Evolutionary conservation across 2,888 invertebrate genomes (phyloP).

Genomic region (Pachydiplax longipennis): DNA sequence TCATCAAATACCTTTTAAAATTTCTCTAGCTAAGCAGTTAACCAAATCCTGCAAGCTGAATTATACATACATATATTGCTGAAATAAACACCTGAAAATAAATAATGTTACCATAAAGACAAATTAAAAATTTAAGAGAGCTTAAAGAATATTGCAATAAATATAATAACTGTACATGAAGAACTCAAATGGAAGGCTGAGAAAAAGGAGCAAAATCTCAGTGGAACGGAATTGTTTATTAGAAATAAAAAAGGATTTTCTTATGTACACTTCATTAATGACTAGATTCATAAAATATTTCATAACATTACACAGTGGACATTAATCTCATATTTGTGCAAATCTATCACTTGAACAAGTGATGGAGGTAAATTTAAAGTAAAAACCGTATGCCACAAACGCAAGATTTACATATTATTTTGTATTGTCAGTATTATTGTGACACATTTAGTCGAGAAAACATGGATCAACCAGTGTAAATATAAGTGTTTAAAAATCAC

Average conservation of each 20-base stretch:
- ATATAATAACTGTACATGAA: no score
- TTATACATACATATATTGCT: no score
- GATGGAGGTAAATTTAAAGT: conserved; percentile 24
- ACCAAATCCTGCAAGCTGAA: no score
- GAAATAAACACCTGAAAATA: no score
- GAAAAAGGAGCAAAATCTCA: no score
- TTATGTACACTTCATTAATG: conserved; percentile 37
- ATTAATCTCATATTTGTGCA: conserved; percentile 37
- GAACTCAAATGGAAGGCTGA: no score
- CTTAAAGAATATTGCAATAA: no score
- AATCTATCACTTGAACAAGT: conserved; percentile 29
- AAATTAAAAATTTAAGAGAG: no score
- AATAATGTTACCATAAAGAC: no score
- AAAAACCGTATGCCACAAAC: background rate
- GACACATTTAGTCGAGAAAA: conserved; percentile 8
- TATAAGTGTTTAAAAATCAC: conserved; percentile 8
- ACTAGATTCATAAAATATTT: conserved; percentile 44
- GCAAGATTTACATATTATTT: background rate
- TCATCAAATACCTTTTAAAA: no score
- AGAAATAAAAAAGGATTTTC: background rate
- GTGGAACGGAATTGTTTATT: background rate
- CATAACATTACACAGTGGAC: conserved; percentile 38
- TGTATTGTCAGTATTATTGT: conserved; percentile 43
- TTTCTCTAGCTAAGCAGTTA: no score
- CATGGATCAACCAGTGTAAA: conserved; percentile 30